Evolutionary conservation across 1,140 invertebrate genomes (phyloP).

Genomic region (Potamilus streckersoni): DNA sequence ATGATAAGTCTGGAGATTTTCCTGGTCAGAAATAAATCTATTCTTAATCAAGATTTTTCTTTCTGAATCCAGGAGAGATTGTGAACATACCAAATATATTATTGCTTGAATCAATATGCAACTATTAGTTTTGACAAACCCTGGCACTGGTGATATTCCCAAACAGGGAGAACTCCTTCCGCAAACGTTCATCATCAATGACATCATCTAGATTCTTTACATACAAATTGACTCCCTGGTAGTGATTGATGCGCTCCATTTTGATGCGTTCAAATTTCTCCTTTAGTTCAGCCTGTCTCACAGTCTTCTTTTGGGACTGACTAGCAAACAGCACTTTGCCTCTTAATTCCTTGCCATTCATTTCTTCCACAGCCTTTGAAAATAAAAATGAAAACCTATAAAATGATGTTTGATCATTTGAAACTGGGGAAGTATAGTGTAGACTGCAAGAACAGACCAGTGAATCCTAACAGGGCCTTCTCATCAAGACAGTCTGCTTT

Average conservation of each 20-base stretch:
- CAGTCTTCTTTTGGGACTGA: constrained; percentile 98
- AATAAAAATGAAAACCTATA: too few species aligned
- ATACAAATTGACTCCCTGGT: constrained; percentile 94
- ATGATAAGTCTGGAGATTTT: too few species aligned
- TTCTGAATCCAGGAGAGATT: too few species aligned
- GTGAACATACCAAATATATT: too few species aligned
- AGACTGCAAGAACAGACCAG: too few species aligned
- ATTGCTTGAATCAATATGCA: too few species aligned
- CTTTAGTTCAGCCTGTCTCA: constrained; percentile 96
- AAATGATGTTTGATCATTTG: too few species aligned
- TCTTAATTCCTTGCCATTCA: constrained; percentile 86
- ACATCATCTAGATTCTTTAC: constrained; percentile 98
- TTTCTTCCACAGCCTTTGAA: constrained; percentile 80
- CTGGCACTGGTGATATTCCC: constrained; percentile 95
- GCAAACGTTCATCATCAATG: constrained; percentile 94
- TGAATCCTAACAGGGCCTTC: too few species aligned
- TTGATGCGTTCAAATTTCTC: constrained; percentile 64
- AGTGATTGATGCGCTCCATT: constrained; percentile 86
- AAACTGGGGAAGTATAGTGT: too few species aligned
- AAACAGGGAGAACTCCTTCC: constrained; percentile 94
- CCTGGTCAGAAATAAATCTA: too few species aligned
- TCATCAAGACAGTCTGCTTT: too few species aligned
- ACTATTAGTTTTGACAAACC: constrained; percentile 19
- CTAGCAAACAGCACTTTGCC: constrained; percentile 75
- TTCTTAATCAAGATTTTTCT: too few species aligned